Base-by-base conservation (phyloP, 2,888 invertebrate genomes). In the Galerucella pusilla region DNA sequence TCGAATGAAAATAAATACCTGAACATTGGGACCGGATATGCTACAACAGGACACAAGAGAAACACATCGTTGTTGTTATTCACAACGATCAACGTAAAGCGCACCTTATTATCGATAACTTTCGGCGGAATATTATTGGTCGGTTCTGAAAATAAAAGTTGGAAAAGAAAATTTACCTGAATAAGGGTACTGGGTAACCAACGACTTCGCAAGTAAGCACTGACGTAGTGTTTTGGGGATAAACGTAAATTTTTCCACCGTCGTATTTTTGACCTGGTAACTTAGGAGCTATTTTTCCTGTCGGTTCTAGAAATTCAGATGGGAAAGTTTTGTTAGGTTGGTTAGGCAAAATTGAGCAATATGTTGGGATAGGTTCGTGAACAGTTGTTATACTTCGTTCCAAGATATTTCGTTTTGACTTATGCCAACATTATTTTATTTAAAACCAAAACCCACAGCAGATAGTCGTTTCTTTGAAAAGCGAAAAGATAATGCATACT, bases 181-280 rank as follows among this genome's bases (percentile, higher is more conserved):
- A 93, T 79, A 90, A 83, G 76, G 93, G 93, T 78, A 91, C 91
- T 78, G 94, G 93, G 86, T 90, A 93, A 83, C 92, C 92, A 84
- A 92, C 91, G 80, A 92, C 90, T 86, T 92, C 91, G 87, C 93
- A 93, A 81, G 91, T 90, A 86, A 94, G 87, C 82, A 91, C 91
- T 77, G 91, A 90, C 80, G 90, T 88, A 81, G 87, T 86, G 77
- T 86, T 88, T 84, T 86, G 86, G 75, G 88, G 86, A 82, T 90
- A 89, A 84, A 86, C 86, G 85, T 90, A 87, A 81, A 92, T 90
- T 87, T 91, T 92, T 85, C 91, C 91, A 83, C 93, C 86, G 0
- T 85, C 86, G 73, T 86, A 86, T 79, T 85, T 86, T 84, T 90
- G 90, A 77, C 91, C 90, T 79, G 90, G 90, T 81, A 90, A 88